Conservation (phyloP, 1,140 invertebrate genomes). For the Trissolcus basalis region DNA sequence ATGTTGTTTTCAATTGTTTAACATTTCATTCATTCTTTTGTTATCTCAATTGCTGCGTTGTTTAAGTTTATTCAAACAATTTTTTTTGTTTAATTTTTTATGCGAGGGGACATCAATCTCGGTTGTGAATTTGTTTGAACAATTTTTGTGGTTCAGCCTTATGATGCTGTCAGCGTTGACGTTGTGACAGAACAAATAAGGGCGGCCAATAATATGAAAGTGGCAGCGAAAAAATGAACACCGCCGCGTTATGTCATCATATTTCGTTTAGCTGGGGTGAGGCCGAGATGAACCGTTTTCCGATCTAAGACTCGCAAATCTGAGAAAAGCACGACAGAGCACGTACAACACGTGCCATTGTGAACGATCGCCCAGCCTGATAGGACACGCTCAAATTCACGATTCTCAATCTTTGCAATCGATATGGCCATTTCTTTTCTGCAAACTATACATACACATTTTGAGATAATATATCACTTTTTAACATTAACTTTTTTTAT, state of each 20-base stretch:
- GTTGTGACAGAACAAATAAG: conserved; percentile 26
- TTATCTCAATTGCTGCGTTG: no score
- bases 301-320: conserved; percentile 71
- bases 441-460: neutral
- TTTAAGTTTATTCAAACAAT: no score
- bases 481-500: no score
- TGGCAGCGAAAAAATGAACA: conserved; percentile 24
- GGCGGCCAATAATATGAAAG: conserved; percentile 11
- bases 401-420: conserved; percentile 53
- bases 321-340: conserved; percentile 71
- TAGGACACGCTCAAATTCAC: conserved; percentile 73
- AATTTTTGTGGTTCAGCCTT: conserved; percentile 2
- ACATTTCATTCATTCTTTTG: no score
- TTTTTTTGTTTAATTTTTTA: no score
- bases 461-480: neutral
- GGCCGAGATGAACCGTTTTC: conserved; percentile 56
- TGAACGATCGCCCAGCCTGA: conserved; percentile 66
- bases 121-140: conserved; percentile 13
- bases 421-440: conserved; percentile 39
- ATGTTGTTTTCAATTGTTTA: no score
- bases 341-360: conserved; percentile 72
- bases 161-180: conserved; percentile 16
- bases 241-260: conserved; percentile 39
- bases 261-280: conserved; percentile 45
- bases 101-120: no score